Conservation (phyloP, 2,797 vertebrate species). For the Poeciliopsis gracilis region DNA sequence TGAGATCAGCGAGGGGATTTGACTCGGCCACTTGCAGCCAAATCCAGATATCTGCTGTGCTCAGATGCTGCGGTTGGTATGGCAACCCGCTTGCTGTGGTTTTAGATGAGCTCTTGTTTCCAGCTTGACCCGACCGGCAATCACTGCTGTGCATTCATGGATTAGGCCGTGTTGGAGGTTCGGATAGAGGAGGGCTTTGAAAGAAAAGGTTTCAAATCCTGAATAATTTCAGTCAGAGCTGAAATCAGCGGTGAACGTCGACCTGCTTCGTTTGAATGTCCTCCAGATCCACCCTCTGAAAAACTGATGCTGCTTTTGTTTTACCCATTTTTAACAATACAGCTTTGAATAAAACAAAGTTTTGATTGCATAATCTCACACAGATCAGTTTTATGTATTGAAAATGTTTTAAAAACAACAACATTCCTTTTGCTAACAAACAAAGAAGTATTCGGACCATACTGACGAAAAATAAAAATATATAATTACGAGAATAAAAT, state of each 20-base stretch:
- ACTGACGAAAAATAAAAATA: no score
- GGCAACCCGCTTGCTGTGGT: constrained; percentile 79
- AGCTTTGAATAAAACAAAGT: background rate
- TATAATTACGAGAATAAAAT: no score
- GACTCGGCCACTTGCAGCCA: constrained; percentile 77
- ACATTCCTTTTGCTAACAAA: no score
- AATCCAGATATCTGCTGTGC: constrained; percentile 84
- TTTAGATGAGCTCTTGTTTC: constrained; percentile 77
- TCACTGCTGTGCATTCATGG: constrained; percentile 73
- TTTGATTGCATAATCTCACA: background rate
- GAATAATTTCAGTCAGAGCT: constrained; percentile 59
- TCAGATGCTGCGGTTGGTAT: constrained; percentile 82
- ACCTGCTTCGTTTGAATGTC: background rate
- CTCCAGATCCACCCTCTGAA: background rate
- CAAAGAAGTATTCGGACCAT: no score
- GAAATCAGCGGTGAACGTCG: background rate
- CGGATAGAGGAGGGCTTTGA: constrained; percentile 53
- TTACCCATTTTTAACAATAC: background rate
- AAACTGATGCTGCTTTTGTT: background rate
- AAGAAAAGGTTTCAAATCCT: constrained; percentile 54
- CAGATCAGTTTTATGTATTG: background rate
- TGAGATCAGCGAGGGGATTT: constrained; percentile 77
- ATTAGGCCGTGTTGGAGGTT: constrained; percentile 71
- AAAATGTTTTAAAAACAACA: background rate
- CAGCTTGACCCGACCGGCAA: constrained; percentile 80